Evolutionary conservation across 2,888 invertebrate genomes (phyloP).

Genomic region (Ophion ventricosus): DNA sequence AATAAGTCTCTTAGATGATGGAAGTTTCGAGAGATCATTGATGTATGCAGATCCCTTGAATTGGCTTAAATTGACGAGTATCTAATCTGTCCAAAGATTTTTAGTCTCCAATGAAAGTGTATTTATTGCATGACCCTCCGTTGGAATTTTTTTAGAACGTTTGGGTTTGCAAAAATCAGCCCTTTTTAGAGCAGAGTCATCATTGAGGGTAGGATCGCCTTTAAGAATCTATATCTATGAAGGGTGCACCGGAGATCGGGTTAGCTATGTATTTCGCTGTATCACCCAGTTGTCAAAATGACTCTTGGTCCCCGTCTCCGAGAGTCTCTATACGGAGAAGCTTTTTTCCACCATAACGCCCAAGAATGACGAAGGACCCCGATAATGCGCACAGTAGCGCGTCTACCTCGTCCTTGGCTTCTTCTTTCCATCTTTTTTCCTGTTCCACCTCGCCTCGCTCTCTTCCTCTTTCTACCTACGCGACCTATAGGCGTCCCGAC

Average conservation of each 20-base stretch:
- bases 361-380: constrained; percentile 68
- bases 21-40: not conserved
- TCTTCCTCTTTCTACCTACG: constrained; percentile 42
- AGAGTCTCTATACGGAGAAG: constrained; percentile 17
- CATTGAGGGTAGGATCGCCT: no score
- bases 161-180: not conserved
- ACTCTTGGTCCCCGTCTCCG: constrained; percentile 30
- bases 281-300: constrained; percentile 41
- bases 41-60: not conserved
- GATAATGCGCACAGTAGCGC: constrained; percentile 62
- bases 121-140: not conserved
- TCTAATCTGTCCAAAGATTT: not conserved
- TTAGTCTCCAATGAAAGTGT: not conserved
- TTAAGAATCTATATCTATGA: not conserved
- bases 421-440: constrained; percentile 23
- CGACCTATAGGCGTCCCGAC: constrained; percentile 58
- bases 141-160: no score
- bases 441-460: constrained; percentile 18
- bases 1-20: not conserved
- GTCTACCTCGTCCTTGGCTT: constrained; percentile 44
- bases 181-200: not conserved
- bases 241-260: not conserved
- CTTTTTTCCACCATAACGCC: constrained; percentile 39
- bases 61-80: no score
- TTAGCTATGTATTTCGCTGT: constrained; percentile 8